Conservation (phyloP, 2,113 vertebrate genomes). For the Mixornis gularis region DNA sequence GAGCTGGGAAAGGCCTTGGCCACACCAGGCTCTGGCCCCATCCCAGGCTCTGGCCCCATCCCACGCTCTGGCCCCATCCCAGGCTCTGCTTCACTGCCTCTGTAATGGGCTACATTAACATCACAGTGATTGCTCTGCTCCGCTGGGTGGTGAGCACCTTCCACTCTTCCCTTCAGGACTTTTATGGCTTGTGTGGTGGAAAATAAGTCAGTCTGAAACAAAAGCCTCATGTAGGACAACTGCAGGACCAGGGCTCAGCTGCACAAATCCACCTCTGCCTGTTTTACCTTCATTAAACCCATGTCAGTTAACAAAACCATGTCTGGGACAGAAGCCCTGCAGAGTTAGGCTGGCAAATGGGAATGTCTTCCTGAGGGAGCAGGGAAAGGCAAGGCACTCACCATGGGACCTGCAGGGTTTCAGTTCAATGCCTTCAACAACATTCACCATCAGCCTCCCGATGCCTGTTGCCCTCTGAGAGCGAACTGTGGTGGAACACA, state of each 20-base stretch:
- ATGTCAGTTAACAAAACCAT: neutral
- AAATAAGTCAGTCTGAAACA: neutral
- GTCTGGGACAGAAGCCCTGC: neutral
- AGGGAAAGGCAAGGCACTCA: conserved; percentile 44
- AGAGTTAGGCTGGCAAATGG: neutral
- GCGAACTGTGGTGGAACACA: conserved; percentile 76
- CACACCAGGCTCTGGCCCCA: neutral
- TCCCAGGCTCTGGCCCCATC: neutral
- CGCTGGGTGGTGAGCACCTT: neutral
- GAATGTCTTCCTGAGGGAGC: neutral
- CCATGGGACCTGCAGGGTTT: conserved; percentile 96
- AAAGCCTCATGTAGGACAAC: neutral
- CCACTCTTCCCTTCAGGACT: neutral
- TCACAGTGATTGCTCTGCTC: neutral
- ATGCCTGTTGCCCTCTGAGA: conserved; percentile 97
- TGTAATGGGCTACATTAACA: no score
- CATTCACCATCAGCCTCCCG: conserved; percentile 96
- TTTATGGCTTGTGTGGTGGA: neutral
- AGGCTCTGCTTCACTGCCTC: neutral
- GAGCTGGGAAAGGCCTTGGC: neutral
- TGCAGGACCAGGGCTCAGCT: neutral
- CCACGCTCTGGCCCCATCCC: neutral
- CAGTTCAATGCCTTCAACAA: conserved; percentile 95
- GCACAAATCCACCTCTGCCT: neutral
- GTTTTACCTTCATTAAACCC: neutral